phyloP scores from a whole-genome alignment of 1,140 invertebrate genomes.

The Nasonia vitripennis region DNA sequence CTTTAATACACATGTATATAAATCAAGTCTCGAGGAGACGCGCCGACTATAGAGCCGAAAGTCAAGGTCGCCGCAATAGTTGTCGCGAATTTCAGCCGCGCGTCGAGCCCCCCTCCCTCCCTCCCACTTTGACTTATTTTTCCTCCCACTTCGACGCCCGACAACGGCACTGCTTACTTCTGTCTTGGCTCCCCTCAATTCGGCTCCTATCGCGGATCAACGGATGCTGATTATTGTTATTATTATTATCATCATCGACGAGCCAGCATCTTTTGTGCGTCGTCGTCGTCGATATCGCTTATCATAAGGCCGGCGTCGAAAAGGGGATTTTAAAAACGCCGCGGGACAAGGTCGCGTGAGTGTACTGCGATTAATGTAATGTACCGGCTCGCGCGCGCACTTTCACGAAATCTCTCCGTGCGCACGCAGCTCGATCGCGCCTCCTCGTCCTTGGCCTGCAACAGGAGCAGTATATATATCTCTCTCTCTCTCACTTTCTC shows the following conservation, averaged over 20 bases:
- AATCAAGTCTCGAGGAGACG: conserved; percentile 17
- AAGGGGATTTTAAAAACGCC: neutral
- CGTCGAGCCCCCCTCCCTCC: neutral
- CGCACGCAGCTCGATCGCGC: too few species aligned
- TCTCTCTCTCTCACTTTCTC: neutral
- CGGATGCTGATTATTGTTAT: too few species aligned
- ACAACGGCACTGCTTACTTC: neutral
- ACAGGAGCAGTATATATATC: neutral
- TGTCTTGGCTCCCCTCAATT: too few species aligned
- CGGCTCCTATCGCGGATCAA: too few species aligned
- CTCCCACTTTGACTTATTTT: neutral
- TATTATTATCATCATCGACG: neutral
- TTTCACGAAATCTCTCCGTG: neutral
- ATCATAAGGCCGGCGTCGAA: neutral
- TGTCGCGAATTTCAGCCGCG: conserved; percentile 11
- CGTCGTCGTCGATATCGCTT: neutral
- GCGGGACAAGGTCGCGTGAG: neutral
- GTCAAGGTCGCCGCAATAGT: conserved; percentile 23
- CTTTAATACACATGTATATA: neutral
- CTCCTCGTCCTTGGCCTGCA: neutral
- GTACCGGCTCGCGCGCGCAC: neutral
- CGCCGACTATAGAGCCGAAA: conserved; percentile 20
- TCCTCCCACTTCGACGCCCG: neutral
- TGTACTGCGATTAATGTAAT: neutral
- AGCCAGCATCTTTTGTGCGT: neutral